These are phyloP conservation scores for Galerucella pusilla DNA, from an alignment of 2,888 invertebrate species.

Conservation along the genomic window DNA sequence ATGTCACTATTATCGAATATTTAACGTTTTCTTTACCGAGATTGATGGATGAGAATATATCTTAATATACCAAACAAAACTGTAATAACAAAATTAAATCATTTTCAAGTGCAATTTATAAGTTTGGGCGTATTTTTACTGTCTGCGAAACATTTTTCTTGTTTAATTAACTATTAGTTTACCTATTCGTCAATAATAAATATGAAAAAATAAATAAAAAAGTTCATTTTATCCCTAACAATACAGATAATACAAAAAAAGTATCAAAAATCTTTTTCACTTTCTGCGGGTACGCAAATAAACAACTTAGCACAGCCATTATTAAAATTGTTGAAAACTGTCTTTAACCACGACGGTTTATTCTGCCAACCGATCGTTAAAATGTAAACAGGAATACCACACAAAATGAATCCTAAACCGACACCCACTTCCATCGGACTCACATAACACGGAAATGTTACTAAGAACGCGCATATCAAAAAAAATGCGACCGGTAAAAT, in stretches of 20 bases:
- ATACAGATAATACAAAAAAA: conserved; percentile 6
- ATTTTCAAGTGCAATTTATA: too few relatives aligned
- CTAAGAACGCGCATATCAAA: conserved; percentile 79
- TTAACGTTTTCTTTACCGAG: too few relatives aligned
- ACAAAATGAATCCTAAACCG: conserved; percentile 80
- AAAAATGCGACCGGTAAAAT: conserved; percentile 81
- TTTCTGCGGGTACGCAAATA: conserved; percentile 77
- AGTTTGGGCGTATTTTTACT: too few relatives aligned
- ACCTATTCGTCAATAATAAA: conserved; percentile 3
- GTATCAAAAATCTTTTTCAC: conserved; percentile 42
- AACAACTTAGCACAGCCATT: conserved; percentile 82
- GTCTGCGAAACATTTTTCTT: too few relatives aligned
- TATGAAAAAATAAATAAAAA: conserved; percentile 19
- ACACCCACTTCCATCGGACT: conserved; percentile 84
- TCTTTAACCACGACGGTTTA: conserved; percentile 78
- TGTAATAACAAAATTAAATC: too few relatives aligned
- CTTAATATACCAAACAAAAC: too few relatives aligned
- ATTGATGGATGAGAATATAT: too few relatives aligned
- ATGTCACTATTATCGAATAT: too few relatives aligned
- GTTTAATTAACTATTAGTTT: too few relatives aligned
- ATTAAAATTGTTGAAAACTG: conserved; percentile 76
- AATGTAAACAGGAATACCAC: conserved; percentile 86
- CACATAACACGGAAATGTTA: conserved; percentile 83
- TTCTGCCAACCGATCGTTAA: conserved; percentile 76
- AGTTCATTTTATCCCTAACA: conserved; percentile 3